phyloP scores from a whole-genome alignment of 1,140 invertebrate species.

The Eciton burchellii region DNA sequence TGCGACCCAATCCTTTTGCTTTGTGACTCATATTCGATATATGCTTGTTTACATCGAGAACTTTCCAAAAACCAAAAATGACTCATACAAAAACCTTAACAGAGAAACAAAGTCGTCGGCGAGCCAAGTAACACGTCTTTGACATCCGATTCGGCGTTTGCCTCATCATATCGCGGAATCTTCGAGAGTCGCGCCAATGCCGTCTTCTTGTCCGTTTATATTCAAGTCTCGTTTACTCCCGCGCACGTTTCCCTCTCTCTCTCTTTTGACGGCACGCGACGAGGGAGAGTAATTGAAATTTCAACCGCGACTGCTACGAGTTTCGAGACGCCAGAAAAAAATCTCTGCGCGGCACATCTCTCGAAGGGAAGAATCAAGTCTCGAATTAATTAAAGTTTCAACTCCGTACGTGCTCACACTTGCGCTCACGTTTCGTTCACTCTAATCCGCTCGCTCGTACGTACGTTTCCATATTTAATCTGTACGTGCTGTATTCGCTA shows the following conservation, averaged over 20 bases:
- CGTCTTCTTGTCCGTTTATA: background rate
- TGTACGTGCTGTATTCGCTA: background rate
- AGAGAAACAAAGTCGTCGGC: slow-evolving; percentile 15
- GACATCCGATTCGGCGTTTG: slow-evolving; percentile 4
- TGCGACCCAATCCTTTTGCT: too few relatives aligned
- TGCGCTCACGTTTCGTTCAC: background rate
- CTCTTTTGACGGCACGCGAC: background rate
- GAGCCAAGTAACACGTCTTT: slow-evolving; percentile 52
- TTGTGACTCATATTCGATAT: too few relatives aligned
- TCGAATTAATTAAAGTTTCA: slow-evolving; percentile 17
- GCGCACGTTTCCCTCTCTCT: background rate
- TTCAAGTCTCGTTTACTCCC: slow-evolving; percentile 26
- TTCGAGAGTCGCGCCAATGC: slow-evolving; percentile 21
- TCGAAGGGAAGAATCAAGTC: background rate
- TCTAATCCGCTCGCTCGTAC: background rate
- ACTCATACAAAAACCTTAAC: too few relatives aligned
- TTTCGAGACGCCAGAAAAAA: slow-evolving; percentile 13
- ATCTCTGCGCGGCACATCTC: background rate
- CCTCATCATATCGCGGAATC: background rate
- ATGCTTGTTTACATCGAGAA: too few relatives aligned
- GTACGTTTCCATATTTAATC: slow-evolving; percentile 7
- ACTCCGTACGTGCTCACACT: background rate
- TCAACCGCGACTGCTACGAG: background rate
- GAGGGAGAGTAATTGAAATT: slow-evolving; percentile 24
- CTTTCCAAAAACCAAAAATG: too few relatives aligned